Evolutionary conservation across 2,888 invertebrate species (phyloP).

Genomic region (Polyploca ridens): DNA sequence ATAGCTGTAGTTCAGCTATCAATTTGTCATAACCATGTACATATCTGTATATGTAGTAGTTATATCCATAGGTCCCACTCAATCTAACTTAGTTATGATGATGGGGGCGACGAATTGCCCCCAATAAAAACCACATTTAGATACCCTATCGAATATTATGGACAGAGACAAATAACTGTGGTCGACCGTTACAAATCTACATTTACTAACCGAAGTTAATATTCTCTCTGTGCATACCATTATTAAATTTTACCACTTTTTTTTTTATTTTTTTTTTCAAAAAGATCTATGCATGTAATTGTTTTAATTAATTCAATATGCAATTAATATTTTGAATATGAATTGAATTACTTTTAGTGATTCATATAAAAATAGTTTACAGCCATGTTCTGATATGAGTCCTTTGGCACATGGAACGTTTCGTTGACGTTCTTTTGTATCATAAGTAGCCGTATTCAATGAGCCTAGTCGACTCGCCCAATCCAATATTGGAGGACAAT

Average conservation of each 20-base stretch:
- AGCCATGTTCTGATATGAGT: not conserved
- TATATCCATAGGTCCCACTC: slow-evolving; percentile 39
- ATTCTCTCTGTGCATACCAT: not conserved
- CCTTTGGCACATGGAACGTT: not conserved
- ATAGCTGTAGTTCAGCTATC: not conserved
- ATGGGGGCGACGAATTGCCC: slow-evolving; percentile 76
- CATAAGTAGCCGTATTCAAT: slow-evolving; percentile 59
- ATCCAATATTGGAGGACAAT: slow-evolving; percentile 77
- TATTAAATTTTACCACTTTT: too few species aligned
- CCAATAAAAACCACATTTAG: slow-evolving; percentile 79
- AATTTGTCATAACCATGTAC: not conserved
- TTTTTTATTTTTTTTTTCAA: too few species aligned
- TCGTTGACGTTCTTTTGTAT: slow-evolving; percentile 49
- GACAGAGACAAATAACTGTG: slow-evolving; percentile 24
- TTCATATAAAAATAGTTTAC: not conserved
- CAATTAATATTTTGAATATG: too few species aligned
- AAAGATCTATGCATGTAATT: too few species aligned
- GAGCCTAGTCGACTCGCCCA: slow-evolving; percentile 53
- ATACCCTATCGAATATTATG: slow-evolving; percentile 29
- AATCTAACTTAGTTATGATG: slow-evolving; percentile 63
- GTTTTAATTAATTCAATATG: too few species aligned
- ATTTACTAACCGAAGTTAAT: not conserved
- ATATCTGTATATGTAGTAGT: not conserved
- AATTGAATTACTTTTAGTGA: not conserved
- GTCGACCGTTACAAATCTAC: not conserved